phyloP scores from a whole-genome alignment of 2,888 invertebrate genomes.

The Nomada ferruginata region DNA sequence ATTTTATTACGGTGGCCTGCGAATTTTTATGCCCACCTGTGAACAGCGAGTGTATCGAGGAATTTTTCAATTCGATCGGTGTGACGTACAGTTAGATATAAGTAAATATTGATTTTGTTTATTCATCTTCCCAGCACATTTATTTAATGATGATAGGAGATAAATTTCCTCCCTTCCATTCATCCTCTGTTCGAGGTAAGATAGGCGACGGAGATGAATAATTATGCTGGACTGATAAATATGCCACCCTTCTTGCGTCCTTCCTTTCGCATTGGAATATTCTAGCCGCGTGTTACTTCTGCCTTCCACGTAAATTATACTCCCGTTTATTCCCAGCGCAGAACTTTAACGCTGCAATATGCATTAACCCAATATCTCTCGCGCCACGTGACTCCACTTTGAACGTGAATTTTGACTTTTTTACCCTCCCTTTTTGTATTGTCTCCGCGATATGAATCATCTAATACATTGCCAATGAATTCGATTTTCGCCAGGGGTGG shows the following conservation, averaged over 20 bases:
- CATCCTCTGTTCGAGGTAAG: conserved; percentile 6
- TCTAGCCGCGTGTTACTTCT: conserved; percentile 59
- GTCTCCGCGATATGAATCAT: neutral
- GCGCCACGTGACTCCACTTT: neutral
- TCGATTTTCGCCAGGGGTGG: too few relatives aligned
- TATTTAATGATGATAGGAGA: neutral
- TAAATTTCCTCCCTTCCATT: neutral
- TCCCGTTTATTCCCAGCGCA: conserved; percentile 24
- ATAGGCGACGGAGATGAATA: conserved; percentile 23
- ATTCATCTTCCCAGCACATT: neutral
- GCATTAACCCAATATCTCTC: conserved; percentile 3
- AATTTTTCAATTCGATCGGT: too few relatives aligned
- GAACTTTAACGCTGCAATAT: neutral
- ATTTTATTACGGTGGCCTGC: neutral
- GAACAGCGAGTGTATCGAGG: neutral
- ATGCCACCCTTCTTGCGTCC: conserved; percentile 20
- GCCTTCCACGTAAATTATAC: conserved; percentile 44
- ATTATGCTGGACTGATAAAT: conserved; percentile 26
- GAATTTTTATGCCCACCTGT: neutral
- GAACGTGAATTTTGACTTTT: conserved; percentile 25
- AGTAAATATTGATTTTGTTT: too few relatives aligned
- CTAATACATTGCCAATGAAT: too few relatives aligned
- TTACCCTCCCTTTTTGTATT: neutral
- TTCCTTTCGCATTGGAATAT: conserved; percentile 48
- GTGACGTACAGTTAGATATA: too few relatives aligned